Conservation (phyloP, 2,888 invertebrate genomes). For the Tinea semifulvella region DNA sequence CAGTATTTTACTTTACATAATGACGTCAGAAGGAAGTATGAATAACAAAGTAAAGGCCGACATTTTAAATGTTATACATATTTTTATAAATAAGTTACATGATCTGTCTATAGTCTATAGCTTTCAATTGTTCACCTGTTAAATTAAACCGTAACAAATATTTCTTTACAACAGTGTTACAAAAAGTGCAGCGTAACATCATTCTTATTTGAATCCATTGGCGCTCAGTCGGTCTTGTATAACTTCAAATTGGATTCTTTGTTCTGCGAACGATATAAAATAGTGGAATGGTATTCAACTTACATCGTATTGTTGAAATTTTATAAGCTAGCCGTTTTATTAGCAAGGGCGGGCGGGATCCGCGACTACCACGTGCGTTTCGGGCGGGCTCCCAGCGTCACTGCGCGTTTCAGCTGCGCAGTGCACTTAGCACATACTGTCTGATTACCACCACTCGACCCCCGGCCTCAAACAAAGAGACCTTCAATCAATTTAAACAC, state of each 20-base stretch:
- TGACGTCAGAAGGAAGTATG: slow-evolving; percentile 33
- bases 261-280: neutral
- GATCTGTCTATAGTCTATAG: too few relatives aligned
- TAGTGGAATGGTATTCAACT: slow-evolving; percentile 3
- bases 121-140: too few relatives aligned
- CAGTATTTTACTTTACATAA: slow-evolving; percentile 45
- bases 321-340: neutral
- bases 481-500: slow-evolving; percentile 39
- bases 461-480: slow-evolving; percentile 49
- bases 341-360: slow-evolving; percentile 6
- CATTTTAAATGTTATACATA: neutral
- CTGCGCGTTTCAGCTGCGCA: slow-evolving; percentile 59
- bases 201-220: neutral
- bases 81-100: too few relatives aligned
- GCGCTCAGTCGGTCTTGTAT: neutral
- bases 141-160: too few relatives aligned
- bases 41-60: slow-evolving; percentile 32
- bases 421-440: slow-evolving; percentile 38
- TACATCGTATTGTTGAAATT: neutral
- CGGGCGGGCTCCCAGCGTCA: slow-evolving; percentile 27
- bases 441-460: slow-evolving; percentile 36
- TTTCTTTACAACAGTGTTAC: too few relatives aligned
- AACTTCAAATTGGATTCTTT: neutral
- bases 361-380: slow-evolving; percentile 8
- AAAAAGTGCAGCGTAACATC: neutral